Evolutionary conservation across 2,113 vertebrate species (phyloP).

Genomic region (Condylura cristata): DNA sequence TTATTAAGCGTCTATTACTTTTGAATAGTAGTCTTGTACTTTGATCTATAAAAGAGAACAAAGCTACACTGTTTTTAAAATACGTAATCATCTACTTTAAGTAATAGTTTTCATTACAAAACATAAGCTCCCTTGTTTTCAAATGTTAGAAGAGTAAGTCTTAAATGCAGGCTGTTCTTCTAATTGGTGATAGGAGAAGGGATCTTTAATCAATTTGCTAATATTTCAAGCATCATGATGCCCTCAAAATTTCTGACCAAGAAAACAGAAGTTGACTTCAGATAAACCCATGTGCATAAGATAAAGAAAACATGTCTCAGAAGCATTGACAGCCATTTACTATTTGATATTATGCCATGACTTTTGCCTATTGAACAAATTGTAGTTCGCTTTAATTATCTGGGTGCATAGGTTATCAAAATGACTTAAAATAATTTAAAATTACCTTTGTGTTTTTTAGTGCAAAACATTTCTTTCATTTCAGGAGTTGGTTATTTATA

Average conservation of each 20-base stretch:
- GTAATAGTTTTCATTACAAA: constrained; percentile 4
- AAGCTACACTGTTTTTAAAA: not conserved
- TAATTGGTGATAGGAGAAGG: not conserved
- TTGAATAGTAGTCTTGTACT: not conserved
- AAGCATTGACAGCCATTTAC: not conserved
- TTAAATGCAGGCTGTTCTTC: not conserved
- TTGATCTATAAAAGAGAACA: not conserved
- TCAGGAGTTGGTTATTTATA: not conserved
- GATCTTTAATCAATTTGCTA: not conserved
- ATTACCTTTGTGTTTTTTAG: constrained; percentile 11
- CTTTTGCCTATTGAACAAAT: not conserved
- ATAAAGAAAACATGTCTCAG: not conserved
- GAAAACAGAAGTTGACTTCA: not conserved
- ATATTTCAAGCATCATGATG: not conserved
- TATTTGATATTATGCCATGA: not conserved
- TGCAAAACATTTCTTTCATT: not conserved
- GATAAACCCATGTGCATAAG: not conserved
- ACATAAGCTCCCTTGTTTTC: not conserved
- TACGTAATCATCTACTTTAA: not conserved
- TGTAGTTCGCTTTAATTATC: not conserved
- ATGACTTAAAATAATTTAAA: not conserved
- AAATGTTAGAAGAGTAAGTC: not conserved
- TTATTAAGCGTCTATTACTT: not conserved
- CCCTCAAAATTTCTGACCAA: not conserved
- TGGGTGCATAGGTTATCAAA: not conserved